These are phyloP conservation scores for Tachina lurida DNA, from an alignment of 2,888 invertebrate species.

Conservation along the genomic window DNA sequence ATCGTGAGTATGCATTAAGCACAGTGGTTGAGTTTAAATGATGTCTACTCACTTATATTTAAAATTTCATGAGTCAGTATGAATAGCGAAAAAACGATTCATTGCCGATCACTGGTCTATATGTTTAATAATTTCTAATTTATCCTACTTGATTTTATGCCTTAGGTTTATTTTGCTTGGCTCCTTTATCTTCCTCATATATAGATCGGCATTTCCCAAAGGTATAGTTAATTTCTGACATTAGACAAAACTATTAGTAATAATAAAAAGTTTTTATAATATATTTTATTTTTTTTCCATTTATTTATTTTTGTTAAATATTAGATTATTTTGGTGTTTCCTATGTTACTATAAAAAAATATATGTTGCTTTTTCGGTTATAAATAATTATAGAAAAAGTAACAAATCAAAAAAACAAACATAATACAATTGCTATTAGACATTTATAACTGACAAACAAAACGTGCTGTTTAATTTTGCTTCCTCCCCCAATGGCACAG, in stretches of 20 bases:
- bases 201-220: too few species aligned
- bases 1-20: too few species aligned
- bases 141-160: not conserved
- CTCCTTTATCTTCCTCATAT: too few species aligned
- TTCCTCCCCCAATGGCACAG: not conserved
- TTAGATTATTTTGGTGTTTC: conserved; percentile 8
- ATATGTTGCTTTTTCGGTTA: not conserved
- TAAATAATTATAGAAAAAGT: conserved; percentile 54
- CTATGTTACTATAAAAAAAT: not conserved
- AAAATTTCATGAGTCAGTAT: too few species aligned
- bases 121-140: not conserved
- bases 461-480: conserved; percentile 45
- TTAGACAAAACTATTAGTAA: too few species aligned
- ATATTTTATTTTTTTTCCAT: not conserved
- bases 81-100: too few species aligned
- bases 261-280: too few species aligned
- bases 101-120: too few species aligned
- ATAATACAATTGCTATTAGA: conserved; percentile 55
- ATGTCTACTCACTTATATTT: too few species aligned
- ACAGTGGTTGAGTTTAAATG: too few species aligned
- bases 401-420: conserved; percentile 21
- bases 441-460: conserved; percentile 59
- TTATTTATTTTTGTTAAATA: conserved; percentile 28
- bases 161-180: not conserved
- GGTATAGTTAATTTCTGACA: too few species aligned